A percentile compares a stretch with the other conserved stretches of the same genome.
Conservation (phyloP, 2,888 invertebrate genomes). For the Papilio demoleus region DNA sequence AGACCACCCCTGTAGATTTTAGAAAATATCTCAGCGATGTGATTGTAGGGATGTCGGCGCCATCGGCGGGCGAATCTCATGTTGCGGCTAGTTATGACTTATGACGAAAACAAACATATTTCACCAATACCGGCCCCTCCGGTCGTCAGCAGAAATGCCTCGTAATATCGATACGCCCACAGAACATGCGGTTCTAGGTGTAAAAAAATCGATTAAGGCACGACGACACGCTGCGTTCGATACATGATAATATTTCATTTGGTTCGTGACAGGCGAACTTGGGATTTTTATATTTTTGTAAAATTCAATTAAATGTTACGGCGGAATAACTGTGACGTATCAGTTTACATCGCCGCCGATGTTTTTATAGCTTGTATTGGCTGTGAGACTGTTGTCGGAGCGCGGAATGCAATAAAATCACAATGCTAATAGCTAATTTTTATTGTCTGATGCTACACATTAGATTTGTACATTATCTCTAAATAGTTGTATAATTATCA, state of each 20-base stretch:
- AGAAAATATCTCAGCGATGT: slow-evolving; percentile 68
- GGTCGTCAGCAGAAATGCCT: slow-evolving; percentile 78
- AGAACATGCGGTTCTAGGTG: slow-evolving; percentile 80
- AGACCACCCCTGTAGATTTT: slow-evolving; percentile 74
- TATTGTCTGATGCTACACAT: slow-evolving; percentile 44
- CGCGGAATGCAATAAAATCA: slow-evolving; percentile 58
- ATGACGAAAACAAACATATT: slow-evolving; percentile 79
- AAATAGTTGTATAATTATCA: slow-evolving; percentile 5
- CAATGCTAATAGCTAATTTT: slow-evolving; percentile 48
- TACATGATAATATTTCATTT: slow-evolving; percentile 81
- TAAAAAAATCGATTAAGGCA: slow-evolving; percentile 82
- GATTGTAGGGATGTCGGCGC: slow-evolving; percentile 55
- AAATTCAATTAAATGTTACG: slow-evolving; percentile 80
- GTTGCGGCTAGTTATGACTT: slow-evolving; percentile 71
- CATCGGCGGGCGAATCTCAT: slow-evolving; percentile 62
- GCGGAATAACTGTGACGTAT: slow-evolving; percentile 69
- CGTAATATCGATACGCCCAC: slow-evolving; percentile 78
- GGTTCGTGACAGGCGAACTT: slow-evolving; percentile 68
- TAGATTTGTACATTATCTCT: slow-evolving; percentile 13
- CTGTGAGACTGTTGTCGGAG: slow-evolving; percentile 55
- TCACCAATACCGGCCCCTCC: slow-evolving; percentile 59
- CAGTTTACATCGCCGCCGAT: slow-evolving; percentile 68
- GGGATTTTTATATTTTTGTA: slow-evolving; percentile 73
- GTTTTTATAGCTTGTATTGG: slow-evolving; percentile 61
- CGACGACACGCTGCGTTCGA: slow-evolving; percentile 82